Evolutionary conservation across 2,888 invertebrate species (phyloP), one percentile per base, ranked within the genome.

Genomic region (Aelia acuminata): DNA sequence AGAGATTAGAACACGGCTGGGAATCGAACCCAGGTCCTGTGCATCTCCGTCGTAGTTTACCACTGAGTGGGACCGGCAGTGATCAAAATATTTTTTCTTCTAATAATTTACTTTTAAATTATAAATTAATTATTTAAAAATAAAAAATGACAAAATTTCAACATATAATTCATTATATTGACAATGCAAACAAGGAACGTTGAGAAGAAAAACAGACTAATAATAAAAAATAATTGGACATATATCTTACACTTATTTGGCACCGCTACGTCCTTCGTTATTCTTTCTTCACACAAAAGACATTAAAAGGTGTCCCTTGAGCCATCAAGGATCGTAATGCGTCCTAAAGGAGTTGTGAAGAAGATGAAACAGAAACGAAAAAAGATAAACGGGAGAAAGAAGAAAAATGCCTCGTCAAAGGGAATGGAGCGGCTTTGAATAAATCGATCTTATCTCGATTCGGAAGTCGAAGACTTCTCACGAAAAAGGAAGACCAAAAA

Each of bases 401-500:
- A 22, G 39, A 15, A 75, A n/a, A n/a, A n/a, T n/a, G n/a, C n/a
- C n/a, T n/a, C 10, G 43, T 10, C 43, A 10, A 43, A 7, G 43
- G 4, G 7, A 43, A 43, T 7, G 43, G 39, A 75, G 22, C 39
- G 75, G 20, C 75, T 75, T 39, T 75, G 39, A 43, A 75, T 75
- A 75, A 35, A 75, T 75, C 39, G 75, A 75, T 39, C 22, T 20
- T 75, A 75, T 75, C 75, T 75, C 75, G 75, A 26, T 75, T 75
- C 75, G 75, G 75, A 75, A 75, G 75, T 75, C 39, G 75, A 22
- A n/a, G 75, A 8, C 22, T 20, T 3, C 75, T 43, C 2, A 75
- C 75, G 75, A 43, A 75, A 75, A 75, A 75, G 75, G 75, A 75
- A 75, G 75, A 39, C 39, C 75, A 11, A 75, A 75, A 22, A 75